phyloP scores from a whole-genome alignment of 2,797 vertebrate species.

The Heteromormyrus szaboi region DNA sequence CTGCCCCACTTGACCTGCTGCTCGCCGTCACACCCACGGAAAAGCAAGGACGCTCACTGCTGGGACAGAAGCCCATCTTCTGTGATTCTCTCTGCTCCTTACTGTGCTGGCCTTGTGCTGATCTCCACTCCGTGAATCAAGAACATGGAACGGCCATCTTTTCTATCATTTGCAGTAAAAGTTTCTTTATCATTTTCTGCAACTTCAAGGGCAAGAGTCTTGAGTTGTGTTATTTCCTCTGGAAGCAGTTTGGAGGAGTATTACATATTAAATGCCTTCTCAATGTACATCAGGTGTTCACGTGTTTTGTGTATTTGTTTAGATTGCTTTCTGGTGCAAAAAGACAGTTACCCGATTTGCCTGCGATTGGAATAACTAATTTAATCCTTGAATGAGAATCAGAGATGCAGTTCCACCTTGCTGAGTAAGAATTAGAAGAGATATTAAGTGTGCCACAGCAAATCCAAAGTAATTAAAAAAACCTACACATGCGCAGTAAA shows the following conservation, averaged over 20 bases:
- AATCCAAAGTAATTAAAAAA: conserved; percentile 40
- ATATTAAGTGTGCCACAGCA: conserved; percentile 21
- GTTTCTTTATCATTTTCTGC: neutral
- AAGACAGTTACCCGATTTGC: conserved; percentile 17
- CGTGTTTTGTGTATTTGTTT: conserved; percentile 18
- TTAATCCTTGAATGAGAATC: conserved; percentile 40
- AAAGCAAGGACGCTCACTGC: neutral
- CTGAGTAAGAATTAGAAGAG: conserved; percentile 41
- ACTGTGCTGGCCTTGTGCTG: neutral
- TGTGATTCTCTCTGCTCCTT: neutral
- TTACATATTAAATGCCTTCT: neutral
- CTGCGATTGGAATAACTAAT: conserved; percentile 38
- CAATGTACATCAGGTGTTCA: neutral
- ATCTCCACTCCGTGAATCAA: neutral
- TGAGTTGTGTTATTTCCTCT: neutral
- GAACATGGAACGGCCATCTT: neutral
- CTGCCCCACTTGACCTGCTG: neutral
- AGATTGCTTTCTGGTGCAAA: conserved; percentile 16
- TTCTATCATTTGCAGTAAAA: neutral
- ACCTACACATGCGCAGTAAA: conserved; percentile 13
- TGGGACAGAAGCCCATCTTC: neutral
- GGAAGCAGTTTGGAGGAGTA: neutral
- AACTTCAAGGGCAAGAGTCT: neutral
- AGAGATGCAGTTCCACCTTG: conserved; percentile 34
- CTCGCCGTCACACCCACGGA: neutral